Evolutionary conservation across 2,113 vertebrate species (phyloP).

Genomic region (Pedionomus torquatus): DNA sequence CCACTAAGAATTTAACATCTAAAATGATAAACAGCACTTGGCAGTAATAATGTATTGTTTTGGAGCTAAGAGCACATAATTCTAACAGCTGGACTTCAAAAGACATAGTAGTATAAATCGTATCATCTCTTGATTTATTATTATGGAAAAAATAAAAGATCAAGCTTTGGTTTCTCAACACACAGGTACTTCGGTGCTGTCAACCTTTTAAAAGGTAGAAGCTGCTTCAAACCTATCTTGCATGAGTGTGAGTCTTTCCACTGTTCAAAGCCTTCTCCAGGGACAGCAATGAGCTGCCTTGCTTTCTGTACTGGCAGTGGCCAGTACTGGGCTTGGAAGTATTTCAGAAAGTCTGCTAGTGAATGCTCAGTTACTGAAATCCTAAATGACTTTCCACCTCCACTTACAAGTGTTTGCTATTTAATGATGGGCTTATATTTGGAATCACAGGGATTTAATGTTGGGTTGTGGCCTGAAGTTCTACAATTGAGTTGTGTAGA

Average conservation of each 20-base stretch:
- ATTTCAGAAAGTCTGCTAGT: background rate
- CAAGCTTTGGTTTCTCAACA: background rate
- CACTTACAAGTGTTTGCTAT: background rate
- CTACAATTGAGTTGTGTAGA: background rate
- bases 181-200: background rate
- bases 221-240: background rate
- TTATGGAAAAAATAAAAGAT: background rate
- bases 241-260: background rate
- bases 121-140: background rate
- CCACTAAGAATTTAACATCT: slow-evolving; percentile 15
- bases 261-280: background rate
- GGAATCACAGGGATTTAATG: background rate
- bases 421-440: background rate
- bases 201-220: background rate
- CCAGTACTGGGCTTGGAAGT: background rate
- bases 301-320: background rate
- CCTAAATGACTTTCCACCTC: rapidly evolving
- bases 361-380: background rate
- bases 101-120: background rate
- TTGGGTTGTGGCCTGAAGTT: background rate
- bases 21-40: slow-evolving; percentile 41
- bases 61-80: background rate
- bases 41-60: slow-evolving; percentile 40
- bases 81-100: slow-evolving; percentile 8
- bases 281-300: background rate